Base-by-base conservation (phyloP, 2,888 invertebrate species). In the Druceiella hillmani region DNA sequence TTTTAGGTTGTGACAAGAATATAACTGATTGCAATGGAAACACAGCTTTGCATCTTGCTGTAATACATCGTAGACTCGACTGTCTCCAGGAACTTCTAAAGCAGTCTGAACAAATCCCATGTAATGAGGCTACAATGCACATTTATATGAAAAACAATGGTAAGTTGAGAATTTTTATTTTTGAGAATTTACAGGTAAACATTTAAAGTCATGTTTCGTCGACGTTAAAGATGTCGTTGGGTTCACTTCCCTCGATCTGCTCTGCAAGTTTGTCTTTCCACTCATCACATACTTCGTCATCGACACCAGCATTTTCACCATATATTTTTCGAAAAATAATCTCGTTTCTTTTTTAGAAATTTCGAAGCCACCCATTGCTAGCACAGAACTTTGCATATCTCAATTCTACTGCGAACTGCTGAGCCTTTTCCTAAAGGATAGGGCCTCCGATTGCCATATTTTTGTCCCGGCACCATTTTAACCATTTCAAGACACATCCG, bases 371-470 rank as follows among this genome's bases (percentile, higher is more conserved):
- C 12, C 45, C 38, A 7, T 32, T 28, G 31, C 37, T 43, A 11
- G 43, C 35, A 10, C n/a, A 15, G 32, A 46, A 44, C 24, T 33
- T 27, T 7, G 7, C 15, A 24, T 35, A 17, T 2, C 40, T 35
- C 27, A 43, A 24, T 36, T 24, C 17, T 39, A 36, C 25, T 6
- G 40, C 45, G 24, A 49, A 45, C 14, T 29, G n/a, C 34, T 38
- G 17, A 22, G 45, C 39, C 24, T 46, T 46, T 38, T 39, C 38
- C 37, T 46, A 25, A 1, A 44, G 33, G 13, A 43, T 38, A 10
- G 37, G 34, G 22, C 22, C 22, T 20, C 6, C 22, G 22, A 20
- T 20, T 9, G 22, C 6, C n/a, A 20, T 9, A 20, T 20, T 20
- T 20, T 20, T 20, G 22, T 20, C 22, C 22, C 22, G 22, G 22